Conservation (phyloP, 2,797 vertebrate genomes). For the Anas flavirostris region DNA sequence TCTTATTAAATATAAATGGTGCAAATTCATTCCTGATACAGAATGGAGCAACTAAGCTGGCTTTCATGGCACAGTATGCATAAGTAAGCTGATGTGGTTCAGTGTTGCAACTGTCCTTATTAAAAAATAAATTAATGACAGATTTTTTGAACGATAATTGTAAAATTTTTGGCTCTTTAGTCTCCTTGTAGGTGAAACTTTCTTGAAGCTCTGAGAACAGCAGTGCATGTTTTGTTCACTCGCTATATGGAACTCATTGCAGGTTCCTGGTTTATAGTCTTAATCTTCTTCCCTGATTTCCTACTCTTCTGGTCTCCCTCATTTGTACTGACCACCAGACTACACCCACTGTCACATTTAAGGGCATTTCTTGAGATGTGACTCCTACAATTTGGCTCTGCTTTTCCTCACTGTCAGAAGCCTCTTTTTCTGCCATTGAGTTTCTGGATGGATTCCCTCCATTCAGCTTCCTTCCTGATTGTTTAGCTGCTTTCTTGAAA, state of each 20-base stretch:
- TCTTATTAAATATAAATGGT: neutral
- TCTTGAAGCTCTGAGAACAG: neutral
- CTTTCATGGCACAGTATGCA: neutral
- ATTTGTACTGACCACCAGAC: conserved; percentile 28
- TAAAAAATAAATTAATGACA: neutral
- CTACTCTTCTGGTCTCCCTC: conserved; percentile 29
- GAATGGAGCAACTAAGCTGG: neutral
- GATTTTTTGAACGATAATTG: neutral
- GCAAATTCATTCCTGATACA: neutral
- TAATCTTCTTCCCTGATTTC: conserved; percentile 23
- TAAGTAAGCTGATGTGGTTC: neutral
- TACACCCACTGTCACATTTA: conserved; percentile 6
- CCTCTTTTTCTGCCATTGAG: neutral
- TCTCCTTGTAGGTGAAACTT: neutral
- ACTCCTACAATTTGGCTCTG: conserved; percentile 28
- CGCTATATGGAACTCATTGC: neutral
- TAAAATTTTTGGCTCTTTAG: neutral
- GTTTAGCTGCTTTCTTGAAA: conserved; percentile 26
- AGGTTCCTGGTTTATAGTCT: conserved; percentile 20
- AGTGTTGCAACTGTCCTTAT: neutral
- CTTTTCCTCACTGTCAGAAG: conserved; percentile 15
- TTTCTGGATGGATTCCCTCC: conserved; percentile 7
- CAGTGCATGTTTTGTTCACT: neutral
- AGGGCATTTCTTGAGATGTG: conserved; percentile 38
- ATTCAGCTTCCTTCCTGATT: neutral